Base-by-base conservation (phyloP, 2,888 invertebrate species). In the Pristionchus exspectatus region DNA sequence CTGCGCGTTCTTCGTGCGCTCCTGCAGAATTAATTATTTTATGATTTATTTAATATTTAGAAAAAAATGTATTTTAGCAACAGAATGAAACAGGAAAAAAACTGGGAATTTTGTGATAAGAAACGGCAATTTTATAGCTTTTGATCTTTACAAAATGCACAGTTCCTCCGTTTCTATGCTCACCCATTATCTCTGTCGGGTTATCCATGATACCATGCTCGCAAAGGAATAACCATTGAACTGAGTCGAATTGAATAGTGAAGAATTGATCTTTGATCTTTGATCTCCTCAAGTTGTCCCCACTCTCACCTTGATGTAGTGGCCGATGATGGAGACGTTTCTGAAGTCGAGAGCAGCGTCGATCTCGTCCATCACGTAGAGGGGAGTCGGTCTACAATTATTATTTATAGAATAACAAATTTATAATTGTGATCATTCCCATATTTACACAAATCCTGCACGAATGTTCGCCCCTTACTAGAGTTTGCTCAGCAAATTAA, bases 351-450 rank as follows among this genome's bases (percentile, higher is more conserved):
- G 96, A 0, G 99, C 99, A 0, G 99, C 99, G 95, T 99, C 99
- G 89, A 99, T 99, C 96, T 99, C 99, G 95, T 99, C 99, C 99
- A 99, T 99, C 54, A 96, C 98, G 95, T 99, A 99, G 0, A 99
- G 96, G 0, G 99, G 99, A 0, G 98, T 98, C 0, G 99, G 99
- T 95, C 98, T 92, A 87, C 24, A 91, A 89, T 14, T 2, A 30
- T 72, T 27, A 24, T 16, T 69, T 69, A 69, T n/a, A 27, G 1
- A 2, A 24, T 66, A 10, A 24, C n/a, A n/a, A n/a, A n/a, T n/a
- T n/a, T n/a, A n/a, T n/a, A n/a, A n/a, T n/a, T n/a, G n/a, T n/a
- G n/a, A n/a, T n/a, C n/a, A n/a, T n/a, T n/a, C n/a, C n/a, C n/a
- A n/a, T n/a, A n/a, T n/a, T n/a, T n/a, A n/a, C n/a, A n/a, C n/a